A percentile compares a stretch with the other conserved stretches of the same genome.
These are phyloP conservation scores for Xenopus tropicalis DNA, from an alignment of 2,113 vertebrate genomes.

Conservation along the genomic window UCB_Xtro_10.0 CM004450.2:26774001-26774500, in stretches of 20 bases:
- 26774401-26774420: slow-evolving; percentile 42
- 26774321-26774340: slow-evolving; percentile 36
- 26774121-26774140: background rate
- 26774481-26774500: slow-evolving; percentile 40
- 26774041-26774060: background rate
- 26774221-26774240: too few relatives aligned
- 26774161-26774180: too few relatives aligned
- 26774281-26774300: slow-evolving; percentile 28
- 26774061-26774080: background rate
- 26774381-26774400: slow-evolving; percentile 43
- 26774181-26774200: too few relatives aligned
- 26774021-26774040: background rate
- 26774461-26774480: slow-evolving; percentile 34
- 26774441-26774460: slow-evolving; percentile 39
- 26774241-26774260: background rate
- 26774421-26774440: slow-evolving; percentile 39
- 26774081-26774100: background rate
- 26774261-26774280: slow-evolving; percentile 25
- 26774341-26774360: slow-evolving; percentile 37
- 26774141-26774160: background rate
- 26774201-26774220: too few relatives aligned
- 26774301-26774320: slow-evolving; percentile 36
- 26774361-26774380: slow-evolving; percentile 44
- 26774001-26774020: too few relatives aligned
- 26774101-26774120: too few relatives aligned